Percentiles rank a stretch among this genome's conserved stretches.
Evolutionary conservation across 2,888 invertebrate species (phyloP).

Genomic region (Podabrus alpinus): DNA sequence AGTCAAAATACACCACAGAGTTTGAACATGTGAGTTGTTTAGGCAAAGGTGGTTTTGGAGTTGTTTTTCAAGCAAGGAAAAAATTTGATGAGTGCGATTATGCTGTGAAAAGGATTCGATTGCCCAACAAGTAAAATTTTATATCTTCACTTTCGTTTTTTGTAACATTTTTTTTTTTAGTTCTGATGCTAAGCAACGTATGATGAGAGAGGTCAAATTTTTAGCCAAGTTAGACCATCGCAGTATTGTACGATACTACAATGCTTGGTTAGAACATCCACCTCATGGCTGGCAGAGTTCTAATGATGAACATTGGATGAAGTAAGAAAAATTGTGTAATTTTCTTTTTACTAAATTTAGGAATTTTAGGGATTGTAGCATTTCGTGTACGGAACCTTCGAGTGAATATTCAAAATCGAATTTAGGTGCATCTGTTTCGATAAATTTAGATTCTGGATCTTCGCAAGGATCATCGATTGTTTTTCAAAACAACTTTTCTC

Average conservation of each 20-base stretch:
- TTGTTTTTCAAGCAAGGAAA: constrained; percentile 93
- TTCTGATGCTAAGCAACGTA: constrained; percentile 80
- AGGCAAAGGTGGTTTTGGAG: constrained; percentile 93
- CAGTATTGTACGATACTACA: constrained; percentile 93
- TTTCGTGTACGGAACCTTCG: neutral
- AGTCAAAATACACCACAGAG: constrained; percentile 78
- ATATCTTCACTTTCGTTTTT: neutral
- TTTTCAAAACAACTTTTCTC: neutral
- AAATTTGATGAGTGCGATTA: constrained; percentile 93
- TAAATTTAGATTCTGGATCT: neutral
- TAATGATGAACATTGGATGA: constrained; percentile 67
- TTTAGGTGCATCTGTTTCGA: neutral
- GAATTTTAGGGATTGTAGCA: neutral
- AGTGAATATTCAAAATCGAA: neutral
- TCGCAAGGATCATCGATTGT: neutral
- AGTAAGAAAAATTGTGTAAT: constrained; percentile 15
- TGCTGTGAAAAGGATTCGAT: constrained; percentile 90
- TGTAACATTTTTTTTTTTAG: constrained; percentile 55
- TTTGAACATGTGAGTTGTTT: constrained; percentile 82
- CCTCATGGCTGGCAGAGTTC: constrained; percentile 86
- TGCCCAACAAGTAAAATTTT: constrained; percentile 71
- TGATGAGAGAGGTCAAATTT: constrained; percentile 93
- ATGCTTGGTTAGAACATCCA: constrained; percentile 94
- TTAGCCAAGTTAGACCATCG: constrained; percentile 93
- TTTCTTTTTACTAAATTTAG: neutral